Conservation (phyloP, 2,888 invertebrate genomes). For the Brachylomia viminalis region DNA sequence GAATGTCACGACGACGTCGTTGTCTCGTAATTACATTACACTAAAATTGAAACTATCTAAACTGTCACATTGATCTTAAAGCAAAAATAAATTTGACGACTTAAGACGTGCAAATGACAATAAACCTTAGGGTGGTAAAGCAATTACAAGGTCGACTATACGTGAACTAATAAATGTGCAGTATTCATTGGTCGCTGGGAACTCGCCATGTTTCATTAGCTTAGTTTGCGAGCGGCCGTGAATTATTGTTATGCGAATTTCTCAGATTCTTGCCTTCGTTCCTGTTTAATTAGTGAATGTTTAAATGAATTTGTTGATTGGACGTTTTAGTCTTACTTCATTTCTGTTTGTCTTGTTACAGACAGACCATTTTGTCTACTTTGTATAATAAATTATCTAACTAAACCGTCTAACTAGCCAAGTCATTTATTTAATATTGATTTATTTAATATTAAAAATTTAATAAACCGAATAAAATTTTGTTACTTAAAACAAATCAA, state of each 20-base stretch:
- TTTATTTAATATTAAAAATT: no score
- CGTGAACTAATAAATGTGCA: slow-evolving; percentile 37
- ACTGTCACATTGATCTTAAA: not conserved
- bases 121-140: not conserved
- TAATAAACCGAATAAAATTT: not conserved
- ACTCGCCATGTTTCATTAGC: slow-evolving; percentile 46
- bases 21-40: not conserved
- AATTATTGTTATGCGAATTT: slow-evolving; percentile 56
- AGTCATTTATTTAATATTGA: no score
- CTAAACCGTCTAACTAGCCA: no score
- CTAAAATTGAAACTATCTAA: not conserved
- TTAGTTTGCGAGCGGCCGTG: slow-evolving; percentile 26
- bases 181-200: slow-evolving; percentile 44
- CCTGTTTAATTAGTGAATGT: slow-evolving; percentile 48
- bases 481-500: not conserved
- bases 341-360: not conserved
- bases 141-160: not conserved
- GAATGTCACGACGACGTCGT: not conserved
- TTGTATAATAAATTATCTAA: not conserved
- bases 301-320: slow-evolving; percentile 42
- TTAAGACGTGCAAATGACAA: not conserved
- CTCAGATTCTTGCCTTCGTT: slow-evolving; percentile 40
- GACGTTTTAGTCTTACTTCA: slow-evolving; percentile 1
- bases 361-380: not conserved
- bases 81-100: not conserved